phyloP scores from a whole-genome alignment of 2,797 vertebrate genomes.

The Chiloscyllium punctatum region DNA sequence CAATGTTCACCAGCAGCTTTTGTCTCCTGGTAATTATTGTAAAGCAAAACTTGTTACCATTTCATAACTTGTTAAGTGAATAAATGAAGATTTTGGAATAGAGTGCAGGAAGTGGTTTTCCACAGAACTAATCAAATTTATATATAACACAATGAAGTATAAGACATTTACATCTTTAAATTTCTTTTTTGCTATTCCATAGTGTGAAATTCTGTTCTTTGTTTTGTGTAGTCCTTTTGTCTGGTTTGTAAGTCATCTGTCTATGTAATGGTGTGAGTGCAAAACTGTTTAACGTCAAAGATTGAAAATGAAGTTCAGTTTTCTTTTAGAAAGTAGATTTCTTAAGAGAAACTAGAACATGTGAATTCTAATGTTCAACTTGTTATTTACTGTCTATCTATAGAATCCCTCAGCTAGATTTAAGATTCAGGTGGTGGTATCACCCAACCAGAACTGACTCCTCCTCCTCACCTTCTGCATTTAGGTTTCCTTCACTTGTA shows the following conservation, averaged over 20 bases:
- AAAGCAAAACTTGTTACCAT: neutral
- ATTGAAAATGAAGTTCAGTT: neutral
- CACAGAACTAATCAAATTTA: neutral
- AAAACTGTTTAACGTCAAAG: neutral
- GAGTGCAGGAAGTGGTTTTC: neutral
- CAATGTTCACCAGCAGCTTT: neutral
- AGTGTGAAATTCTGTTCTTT: neutral
- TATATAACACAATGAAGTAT: neutral
- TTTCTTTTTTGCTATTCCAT: neutral
- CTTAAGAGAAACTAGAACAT: neutral
- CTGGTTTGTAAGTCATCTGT: neutral
- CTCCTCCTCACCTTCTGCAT: neutral
- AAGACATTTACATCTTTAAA: neutral
- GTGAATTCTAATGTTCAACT: neutral
- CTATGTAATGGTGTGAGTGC: neutral
- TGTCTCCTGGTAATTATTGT: neutral
- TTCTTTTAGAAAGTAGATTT: neutral
- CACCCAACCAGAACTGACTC: neutral
- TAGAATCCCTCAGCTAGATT: neutral
- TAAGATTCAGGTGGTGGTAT: neutral
- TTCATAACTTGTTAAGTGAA: neutral
- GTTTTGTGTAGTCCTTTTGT: neutral
- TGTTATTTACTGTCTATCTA: neutral
- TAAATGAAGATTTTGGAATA: neutral
- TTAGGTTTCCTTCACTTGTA: neutral